Evolutionary conservation across 2,113 vertebrate species (phyloP), one percentile per base, ranked within the genome.

Genomic region (Uropsilus gracilis): DNA sequence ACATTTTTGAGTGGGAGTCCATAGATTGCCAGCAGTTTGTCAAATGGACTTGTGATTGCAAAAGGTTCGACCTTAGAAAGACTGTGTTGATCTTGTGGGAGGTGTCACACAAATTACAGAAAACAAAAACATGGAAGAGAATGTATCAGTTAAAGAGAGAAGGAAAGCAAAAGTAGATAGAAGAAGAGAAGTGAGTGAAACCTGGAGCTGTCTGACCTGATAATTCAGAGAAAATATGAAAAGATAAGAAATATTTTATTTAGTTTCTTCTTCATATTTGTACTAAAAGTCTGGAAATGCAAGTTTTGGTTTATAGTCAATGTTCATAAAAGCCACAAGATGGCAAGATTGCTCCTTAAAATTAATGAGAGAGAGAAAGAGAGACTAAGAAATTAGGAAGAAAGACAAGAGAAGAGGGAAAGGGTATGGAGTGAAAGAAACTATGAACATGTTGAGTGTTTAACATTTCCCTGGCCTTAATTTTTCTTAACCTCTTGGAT

Each of bases 301-400:
- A 53, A 57, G 16, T 69, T 91, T 95, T 86, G n/a, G 20, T 63
- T 80, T 88, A 55, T n/a, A 83, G 39, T 86, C 20, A 64, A 12
- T 95, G 50, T 86, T 92, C 78, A 53, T 44, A 59, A 77, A 53
- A 69, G 46, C 97, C 97, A 96, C 97, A 88, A 97, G 97, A 66
- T 97, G 97, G 97, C 96, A 34, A 75, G n/a, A 59, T 95, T 96
- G 94, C 48, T 89, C 93, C 73, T 95, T 94, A 82, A 63, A 97
- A 93, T 78, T 16, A 90, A 85, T 34, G 55, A 85, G 44, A 39
- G 32, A 61, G 24, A 10, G 12, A 4, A 26, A 17, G n/a, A 5
- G 24, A 48, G 16, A 53, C n/a, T n/a, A n/a, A n/a, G n/a, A n/a
- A n/a, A n/a, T n/a, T n/a, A n/a, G n/a, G n/a, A n/a, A n/a, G n/a